A percentile compares a stretch with the other conserved stretches of the same genome.
Conservation (phyloP, 2,113 vertebrate genomes). For the Triplophysa rosa region DNA sequence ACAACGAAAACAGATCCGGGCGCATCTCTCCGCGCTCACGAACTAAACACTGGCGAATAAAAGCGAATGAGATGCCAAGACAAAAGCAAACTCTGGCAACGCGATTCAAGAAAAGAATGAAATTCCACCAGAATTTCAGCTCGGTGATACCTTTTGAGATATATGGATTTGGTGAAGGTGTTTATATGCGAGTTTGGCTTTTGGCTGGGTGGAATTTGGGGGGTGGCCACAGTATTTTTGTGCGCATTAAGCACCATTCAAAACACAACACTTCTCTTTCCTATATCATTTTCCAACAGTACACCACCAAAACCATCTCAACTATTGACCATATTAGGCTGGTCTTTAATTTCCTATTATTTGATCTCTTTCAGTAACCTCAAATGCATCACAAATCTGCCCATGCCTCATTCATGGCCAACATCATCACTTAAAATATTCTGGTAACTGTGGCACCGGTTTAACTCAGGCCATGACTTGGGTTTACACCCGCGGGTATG, state of each 20-base stretch:
- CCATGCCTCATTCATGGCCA: conserved; percentile 1
- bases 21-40: conserved; percentile 43
- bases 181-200: too few relatives aligned
- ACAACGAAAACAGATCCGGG: conserved; percentile 84
- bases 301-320: background rate
- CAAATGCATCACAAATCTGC: background rate
- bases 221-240: too few relatives aligned
- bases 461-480: conserved; percentile 40
- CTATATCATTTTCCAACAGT: background rate
- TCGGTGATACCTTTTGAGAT: background rate
- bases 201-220: too few relatives aligned
- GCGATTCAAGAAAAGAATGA: background rate
- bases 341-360: background rate
- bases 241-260: background rate
- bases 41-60: conserved; percentile 16
- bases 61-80: conserved; percentile 20
- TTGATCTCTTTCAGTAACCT: background rate
- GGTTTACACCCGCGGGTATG: conserved; percentile 27
- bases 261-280: background rate
- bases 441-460: conserved; percentile 3
- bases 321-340: background rate
- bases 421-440: conserved; percentile 31
- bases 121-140: background rate
- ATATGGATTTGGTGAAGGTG: too few relatives aligned
- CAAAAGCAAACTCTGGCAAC: conserved; percentile 28